Percentiles rank a stretch among this genome's conserved stretches.
phyloP scores from a whole-genome alignment of 2,888 invertebrate genomes.

The Melolontha melolontha region DNA sequence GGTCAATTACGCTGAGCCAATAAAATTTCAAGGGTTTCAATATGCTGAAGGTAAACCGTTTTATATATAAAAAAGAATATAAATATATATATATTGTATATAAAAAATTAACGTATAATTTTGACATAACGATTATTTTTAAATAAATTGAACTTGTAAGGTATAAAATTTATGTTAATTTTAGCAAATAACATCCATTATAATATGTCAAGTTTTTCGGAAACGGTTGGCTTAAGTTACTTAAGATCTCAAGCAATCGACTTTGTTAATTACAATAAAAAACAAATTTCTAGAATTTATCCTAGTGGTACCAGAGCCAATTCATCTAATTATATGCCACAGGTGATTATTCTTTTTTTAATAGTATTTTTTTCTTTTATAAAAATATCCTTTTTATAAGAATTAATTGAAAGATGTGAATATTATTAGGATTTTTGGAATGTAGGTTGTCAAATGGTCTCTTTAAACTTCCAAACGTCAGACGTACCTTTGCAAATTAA shows the following conservation, averaged over 20 bases:
- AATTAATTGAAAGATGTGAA: neutral
- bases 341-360: no score
- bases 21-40: constrained; percentile 99
- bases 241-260: constrained; percentile 96
- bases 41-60: constrained; percentile 95
- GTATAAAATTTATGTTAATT: no score
- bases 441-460: constrained; percentile 99
- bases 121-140: no score
- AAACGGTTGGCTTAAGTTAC: constrained; percentile 95
- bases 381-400: neutral
- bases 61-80: no score
- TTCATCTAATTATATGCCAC: constrained; percentile 99
- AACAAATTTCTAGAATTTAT: constrained; percentile 99
- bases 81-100: no score
- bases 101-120: no score
- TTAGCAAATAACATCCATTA: constrained; percentile 94
- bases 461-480: constrained; percentile 98
- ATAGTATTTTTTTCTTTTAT: no score
- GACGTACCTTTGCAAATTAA: constrained; percentile 99
- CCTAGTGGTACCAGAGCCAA: constrained; percentile 99
- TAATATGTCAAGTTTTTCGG: constrained; percentile 99
- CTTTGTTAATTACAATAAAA: constrained; percentile 99
- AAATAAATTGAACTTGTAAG: no score
- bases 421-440: constrained; percentile 96
- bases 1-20: constrained; percentile 99